Base-by-base conservation (phyloP, 2,113 vertebrate species). In the Oophaga pumilio region DNA sequence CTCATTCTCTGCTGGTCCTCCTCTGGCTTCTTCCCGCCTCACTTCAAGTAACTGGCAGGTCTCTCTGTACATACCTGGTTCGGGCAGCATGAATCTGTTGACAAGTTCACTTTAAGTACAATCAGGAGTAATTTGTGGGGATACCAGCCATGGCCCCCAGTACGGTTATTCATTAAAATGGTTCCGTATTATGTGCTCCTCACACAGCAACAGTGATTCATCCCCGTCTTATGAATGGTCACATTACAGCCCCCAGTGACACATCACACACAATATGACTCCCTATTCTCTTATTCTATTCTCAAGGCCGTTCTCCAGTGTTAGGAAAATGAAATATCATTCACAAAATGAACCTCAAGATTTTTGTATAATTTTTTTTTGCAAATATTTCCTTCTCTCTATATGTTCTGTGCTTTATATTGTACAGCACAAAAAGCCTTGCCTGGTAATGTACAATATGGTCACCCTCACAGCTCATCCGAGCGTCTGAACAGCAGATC, bases 241-340 rank as follows among this genome's bases (percentile, higher is more conserved):
- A 59, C 77, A 57, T 11, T 79, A 18, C 24, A n/a, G 53, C 17
- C 74, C n/a, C 0, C 9, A 1, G 26, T 60, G 56, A 81, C 57
- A 62, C 78, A 49, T 73, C 28, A 17, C 28, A 28, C 56, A 33
- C 53, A 43, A 52, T 15, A 62, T 62, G 26, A 22, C 52, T 5
- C 50, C 53, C 26, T 33, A 4, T 15, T 49, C 73, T 50, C 20
- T n/a, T 62, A 62, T 62, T 62, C 28, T 81, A 8, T 62, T 59
- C 26, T 81, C 78, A 81, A 81, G 78, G 78, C 78, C 28, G 4
- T 18, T 62, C 57, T 43, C 26, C 78, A 62, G 57, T 57, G 78
- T 52, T 49, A 76, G 20, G 18, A 52, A 50, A 76, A 5, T 7
- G 0, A 18, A 9, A 43, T 9, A 73, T 73, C 69, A 4, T 73